phyloP scores from a whole-genome alignment of 2,888 invertebrate species.

The Hybos culiciformis region DNA sequence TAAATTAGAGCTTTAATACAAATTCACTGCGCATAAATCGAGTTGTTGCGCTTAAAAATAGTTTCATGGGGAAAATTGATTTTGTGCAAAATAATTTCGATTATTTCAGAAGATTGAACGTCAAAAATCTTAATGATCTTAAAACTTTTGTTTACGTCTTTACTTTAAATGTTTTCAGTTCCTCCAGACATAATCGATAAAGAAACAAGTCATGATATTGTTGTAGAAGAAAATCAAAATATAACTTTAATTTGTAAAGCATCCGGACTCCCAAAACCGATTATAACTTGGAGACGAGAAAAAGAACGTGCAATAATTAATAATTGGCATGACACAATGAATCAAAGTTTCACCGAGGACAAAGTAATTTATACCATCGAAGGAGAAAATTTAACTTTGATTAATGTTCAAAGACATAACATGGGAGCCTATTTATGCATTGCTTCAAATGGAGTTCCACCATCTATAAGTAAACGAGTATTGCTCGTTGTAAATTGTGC shows the following conservation, averaged over 20 bases:
- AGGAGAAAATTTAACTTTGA: conserved; percentile 28
- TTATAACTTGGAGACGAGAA: conserved; percentile 77
- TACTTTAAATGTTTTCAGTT: conserved; percentile 39
- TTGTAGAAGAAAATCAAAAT: conserved; percentile 73
- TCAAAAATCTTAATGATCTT: too few species aligned
- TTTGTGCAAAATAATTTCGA: too few species aligned
- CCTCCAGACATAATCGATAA: conserved; percentile 79
- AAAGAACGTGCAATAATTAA: conserved; percentile 48
- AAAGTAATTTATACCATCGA: conserved; percentile 28
- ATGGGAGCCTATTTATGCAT: conserved; percentile 35
- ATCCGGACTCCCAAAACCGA: conserved; percentile 71
- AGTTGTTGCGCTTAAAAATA: too few species aligned
- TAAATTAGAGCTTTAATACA: too few species aligned
- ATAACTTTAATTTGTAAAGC: conserved; percentile 78
- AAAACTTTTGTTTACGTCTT: background rate
- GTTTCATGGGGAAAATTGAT: too few species aligned
- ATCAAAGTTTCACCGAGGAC: conserved; percentile 16
- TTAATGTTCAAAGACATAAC: conserved; percentile 25
- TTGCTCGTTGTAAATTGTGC: conserved; percentile 32
- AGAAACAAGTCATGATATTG: conserved; percentile 74
- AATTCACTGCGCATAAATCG: too few species aligned
- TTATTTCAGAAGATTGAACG: too few species aligned
- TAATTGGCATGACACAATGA: too few species aligned
- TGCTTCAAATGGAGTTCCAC: conserved; percentile 34
- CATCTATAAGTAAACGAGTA: conserved; percentile 34